Evolutionary conservation across 1,140 invertebrate genomes (phyloP).

Genomic region (Panulirus ornatus): DNA sequence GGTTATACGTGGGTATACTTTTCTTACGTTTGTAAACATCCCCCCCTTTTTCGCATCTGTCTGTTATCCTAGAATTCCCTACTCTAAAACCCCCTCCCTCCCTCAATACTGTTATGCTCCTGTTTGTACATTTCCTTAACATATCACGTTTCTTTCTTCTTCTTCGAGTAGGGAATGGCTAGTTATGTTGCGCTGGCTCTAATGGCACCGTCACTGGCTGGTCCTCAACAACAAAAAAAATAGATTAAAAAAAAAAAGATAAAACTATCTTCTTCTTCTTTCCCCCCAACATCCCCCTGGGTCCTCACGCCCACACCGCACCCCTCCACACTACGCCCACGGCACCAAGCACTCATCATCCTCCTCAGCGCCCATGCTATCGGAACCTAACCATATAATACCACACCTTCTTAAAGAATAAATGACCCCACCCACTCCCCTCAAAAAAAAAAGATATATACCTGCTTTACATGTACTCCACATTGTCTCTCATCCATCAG

Average conservation of each 20-base stretch:
- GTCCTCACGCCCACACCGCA: background rate
- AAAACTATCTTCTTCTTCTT: too few species aligned
- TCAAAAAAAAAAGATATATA: too few species aligned
- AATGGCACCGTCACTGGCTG: background rate
- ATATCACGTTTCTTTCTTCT: slow-evolving; percentile 70
- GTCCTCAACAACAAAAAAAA: too few species aligned
- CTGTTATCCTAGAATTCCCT: background rate
- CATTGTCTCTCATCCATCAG: too few species aligned
- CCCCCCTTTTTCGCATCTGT: slow-evolving; percentile 34
- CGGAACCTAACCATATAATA: too few species aligned
- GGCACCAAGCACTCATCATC: too few species aligned
- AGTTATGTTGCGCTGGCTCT: slow-evolving; percentile 43
- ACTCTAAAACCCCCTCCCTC: slow-evolving; percentile 1
- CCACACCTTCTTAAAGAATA: too few species aligned
- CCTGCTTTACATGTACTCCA: too few species aligned
- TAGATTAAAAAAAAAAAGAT: too few species aligned
- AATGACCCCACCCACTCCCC: too few species aligned
- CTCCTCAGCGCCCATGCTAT: too few species aligned
- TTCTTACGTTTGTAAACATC: slow-evolving; percentile 59
- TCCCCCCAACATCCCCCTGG: background rate
- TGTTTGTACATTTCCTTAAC: slow-evolving; percentile 63
- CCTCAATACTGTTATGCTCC: slow-evolving; percentile 23
- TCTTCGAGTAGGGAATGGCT: slow-evolving; percentile 63
- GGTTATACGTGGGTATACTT: slow-evolving; percentile 47
- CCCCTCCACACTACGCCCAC: background rate